Evolutionary conservation across 2,797 vertebrate genomes (phyloP), one percentile per base, ranked within the genome.

Genomic region (Corythornis leucogaster): DNA sequence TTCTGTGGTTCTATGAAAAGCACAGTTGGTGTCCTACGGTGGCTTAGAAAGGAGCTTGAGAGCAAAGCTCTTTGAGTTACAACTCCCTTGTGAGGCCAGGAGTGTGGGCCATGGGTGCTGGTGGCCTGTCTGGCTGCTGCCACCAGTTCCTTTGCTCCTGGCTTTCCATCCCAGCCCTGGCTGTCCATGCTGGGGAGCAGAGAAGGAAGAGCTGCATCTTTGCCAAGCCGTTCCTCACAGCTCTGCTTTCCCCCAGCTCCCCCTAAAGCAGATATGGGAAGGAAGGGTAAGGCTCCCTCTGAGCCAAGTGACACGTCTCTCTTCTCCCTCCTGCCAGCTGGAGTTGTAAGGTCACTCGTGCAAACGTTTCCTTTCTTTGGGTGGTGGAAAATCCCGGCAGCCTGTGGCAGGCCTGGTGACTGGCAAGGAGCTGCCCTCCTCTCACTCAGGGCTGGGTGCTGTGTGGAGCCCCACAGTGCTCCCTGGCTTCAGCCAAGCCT

Each of bases 361-460:
- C 63, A 81, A 75, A 48, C 28, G 8, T 69, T 86, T 66, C 74
- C 30, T 91, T 50, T 73, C 50, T 14, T 33, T 81, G 77, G 77
- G 74, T 79, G 83, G 55, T 81, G 70, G 74, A 66, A 69, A 80
- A 94, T 67, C 67, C 70, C 88, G 90, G 51, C 35, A 64, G 83
- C 68, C 85, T 1, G 2, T 90, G 83, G 73, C 3, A 19, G 87
- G 63, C 55, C 31, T 68, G 51, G 3, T 66, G 22, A 15, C 5
- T 1, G 40, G 15, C 81, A 31, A 73, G 61, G 74, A 82, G 81
- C 68, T 80, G 21, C 4, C 45, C 38, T 73, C 45, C 42, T 57
- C 26, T 53, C 2, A 1, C 16, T 18, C 1, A 4, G 62, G 59
- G 28, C 76, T 24, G 25, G 46, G 35, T 4, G 43, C 5, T 1